These are phyloP conservation scores for Hemichromis elongatus DNA, from an alignment of 2,113 vertebrate species.

Conservation along the genomic window DNA sequence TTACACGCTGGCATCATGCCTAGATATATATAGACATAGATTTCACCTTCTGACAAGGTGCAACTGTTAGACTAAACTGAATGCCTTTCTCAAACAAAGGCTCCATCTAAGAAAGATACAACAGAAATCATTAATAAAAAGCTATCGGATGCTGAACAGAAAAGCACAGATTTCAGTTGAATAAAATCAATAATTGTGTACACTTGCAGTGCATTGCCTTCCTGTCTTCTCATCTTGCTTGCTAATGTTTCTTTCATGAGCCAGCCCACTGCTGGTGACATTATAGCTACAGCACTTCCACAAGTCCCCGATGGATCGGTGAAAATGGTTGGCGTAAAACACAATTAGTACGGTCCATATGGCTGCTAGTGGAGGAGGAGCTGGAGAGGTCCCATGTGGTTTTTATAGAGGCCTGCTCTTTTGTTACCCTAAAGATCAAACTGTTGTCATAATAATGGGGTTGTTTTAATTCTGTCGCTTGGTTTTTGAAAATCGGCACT, in stretches of 20 bases:
- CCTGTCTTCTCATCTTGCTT: constrained; percentile 63
- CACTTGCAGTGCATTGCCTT: constrained; percentile 70
- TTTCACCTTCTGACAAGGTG: background rate
- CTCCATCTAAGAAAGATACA: background rate
- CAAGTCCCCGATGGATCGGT: constrained; percentile 68
- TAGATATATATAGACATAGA: background rate
- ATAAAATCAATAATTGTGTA: constrained; percentile 75
- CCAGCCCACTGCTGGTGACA: constrained; percentile 67
- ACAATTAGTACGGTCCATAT: constrained; percentile 73
- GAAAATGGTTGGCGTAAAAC: constrained; percentile 72
- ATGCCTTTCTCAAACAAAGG: constrained; percentile 1
- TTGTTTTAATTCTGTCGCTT: constrained; percentile 26
- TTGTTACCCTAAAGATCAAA: constrained; percentile 69
- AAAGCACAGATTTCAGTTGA: constrained; percentile 55
- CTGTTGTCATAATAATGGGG: constrained; percentile 63
- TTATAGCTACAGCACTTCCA: constrained; percentile 66
- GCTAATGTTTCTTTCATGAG: constrained; percentile 78
- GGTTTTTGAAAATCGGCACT: background rate
- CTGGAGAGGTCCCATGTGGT: constrained; percentile 46
- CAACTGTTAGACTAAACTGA: background rate
- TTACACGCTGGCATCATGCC: background rate
- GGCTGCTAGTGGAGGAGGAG: constrained; percentile 66
- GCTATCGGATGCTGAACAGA: constrained; percentile 21
- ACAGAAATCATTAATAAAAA: constrained; percentile 33
- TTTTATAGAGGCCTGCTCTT: constrained; percentile 45